phyloP scores from a whole-genome alignment of 2,888 invertebrate species.

The Mechanitis messenoides region DNA sequence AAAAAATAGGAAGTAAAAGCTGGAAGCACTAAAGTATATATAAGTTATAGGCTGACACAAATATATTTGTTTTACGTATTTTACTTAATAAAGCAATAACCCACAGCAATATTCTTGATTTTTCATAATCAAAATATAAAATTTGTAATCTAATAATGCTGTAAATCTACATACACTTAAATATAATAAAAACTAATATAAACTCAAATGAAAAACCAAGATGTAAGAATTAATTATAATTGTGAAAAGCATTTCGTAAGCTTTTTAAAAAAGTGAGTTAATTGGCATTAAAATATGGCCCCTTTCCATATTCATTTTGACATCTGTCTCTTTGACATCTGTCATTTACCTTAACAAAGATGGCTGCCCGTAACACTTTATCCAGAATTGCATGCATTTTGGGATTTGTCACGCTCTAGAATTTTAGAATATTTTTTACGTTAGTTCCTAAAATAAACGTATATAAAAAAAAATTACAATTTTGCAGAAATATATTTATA shows the following conservation, averaged over 20 bases:
- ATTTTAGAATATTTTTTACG: slow-evolving; percentile 41
- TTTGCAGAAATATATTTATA: slow-evolving; percentile 7
- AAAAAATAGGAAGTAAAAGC: slow-evolving; percentile 10
- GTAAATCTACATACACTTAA: not conserved
- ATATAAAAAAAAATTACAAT: slow-evolving; percentile 13
- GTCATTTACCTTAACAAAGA: slow-evolving; percentile 67
- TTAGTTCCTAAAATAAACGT: slow-evolving; percentile 16
- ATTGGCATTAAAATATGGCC: not conserved
- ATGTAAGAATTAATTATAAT: slow-evolving; percentile 13
- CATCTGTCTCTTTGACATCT: slow-evolving; percentile 49
- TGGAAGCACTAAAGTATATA: slow-evolving; percentile 15
- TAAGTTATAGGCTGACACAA: not conserved
- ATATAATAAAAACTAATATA: slow-evolving; percentile 7
- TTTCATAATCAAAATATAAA: slow-evolving; percentile 17
- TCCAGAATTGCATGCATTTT: slow-evolving; percentile 68
- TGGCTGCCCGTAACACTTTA: slow-evolving; percentile 61
- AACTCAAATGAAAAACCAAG: slow-evolving; percentile 26
- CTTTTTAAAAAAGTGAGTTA: slow-evolving; percentile 14
- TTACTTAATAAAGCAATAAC: no score
- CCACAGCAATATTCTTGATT: slow-evolving; percentile 19
- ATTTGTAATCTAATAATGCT: no score
- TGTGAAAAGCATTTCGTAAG: slow-evolving; percentile 17
- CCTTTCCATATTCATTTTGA: slow-evolving; percentile 40
- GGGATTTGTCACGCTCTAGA: slow-evolving; percentile 73
- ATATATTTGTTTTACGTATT: slow-evolving; percentile 4